Evolutionary conservation across 2,113 vertebrate genomes (phyloP), one percentile per base, ranked within the genome.

Genomic region (Clarias magur): DNA sequence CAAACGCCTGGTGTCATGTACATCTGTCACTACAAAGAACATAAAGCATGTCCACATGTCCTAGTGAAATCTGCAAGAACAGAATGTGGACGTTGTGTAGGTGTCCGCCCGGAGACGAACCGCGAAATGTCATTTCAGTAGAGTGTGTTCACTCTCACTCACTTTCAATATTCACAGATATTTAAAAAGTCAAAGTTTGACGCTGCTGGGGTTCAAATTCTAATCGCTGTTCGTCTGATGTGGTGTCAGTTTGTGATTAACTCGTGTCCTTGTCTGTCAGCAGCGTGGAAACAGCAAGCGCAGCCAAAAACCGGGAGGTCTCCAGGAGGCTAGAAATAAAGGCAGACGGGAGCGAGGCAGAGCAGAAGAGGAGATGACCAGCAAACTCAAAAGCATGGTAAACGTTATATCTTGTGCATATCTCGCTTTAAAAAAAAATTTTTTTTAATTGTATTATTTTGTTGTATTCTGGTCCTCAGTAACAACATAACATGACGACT

Each of bases 331-430:
- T 0, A 73, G 82, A 73, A 91, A 86, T 68, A 92, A 89, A 79
- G 92, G 92, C 21, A 92, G 83, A 90, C 89, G 91, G 83, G 88
- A 91, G 11, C 60, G 89, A 83, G 86, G 87, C 73, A 90, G 82
- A 86, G 89, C 81, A n/a, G 89, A 92, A 42, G 88, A 92, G 17
- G 88, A 92, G 87, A 90, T 92, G 78, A 86, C 54, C 81, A 87
- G 62, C 25, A 88, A 89, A 30, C 88, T 92, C 1, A 84, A 86
- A 84, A 88, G 89, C 80, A 83, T 92, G 91, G 91, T 93, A 76
- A 21, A 78, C 3, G 34, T 38, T 38, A 10, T n/a, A 6, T 34
- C 25, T 15, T 15, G 13, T 56, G 60, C 21, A 2, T 27, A 2
- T 42, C 42, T 42, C 1, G 0, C 12, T 27, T 67, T 67, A n/a